phyloP scores from a whole-genome alignment of 2,113 vertebrate genomes.

The Columbina picui region DNA sequence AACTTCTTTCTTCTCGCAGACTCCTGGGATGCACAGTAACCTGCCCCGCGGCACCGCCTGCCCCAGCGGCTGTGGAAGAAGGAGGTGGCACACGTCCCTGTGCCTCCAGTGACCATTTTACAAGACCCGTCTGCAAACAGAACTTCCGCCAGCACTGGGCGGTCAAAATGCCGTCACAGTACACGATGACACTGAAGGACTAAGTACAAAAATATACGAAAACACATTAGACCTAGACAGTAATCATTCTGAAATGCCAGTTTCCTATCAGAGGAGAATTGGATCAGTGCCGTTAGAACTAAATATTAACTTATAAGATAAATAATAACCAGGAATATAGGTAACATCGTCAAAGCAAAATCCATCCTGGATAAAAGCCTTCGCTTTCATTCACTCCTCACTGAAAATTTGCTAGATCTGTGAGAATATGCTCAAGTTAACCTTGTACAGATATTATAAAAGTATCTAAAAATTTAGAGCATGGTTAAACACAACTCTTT shows the following conservation, averaged over 20 bases:
- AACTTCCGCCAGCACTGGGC: fast-evolving
- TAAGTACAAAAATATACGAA: conserved; percentile 31
- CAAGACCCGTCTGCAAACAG: neutral
- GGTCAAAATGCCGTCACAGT: neutral
- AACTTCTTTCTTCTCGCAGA: neutral
- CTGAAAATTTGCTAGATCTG: neutral
- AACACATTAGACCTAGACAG: conserved; percentile 25
- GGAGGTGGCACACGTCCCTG: neutral
- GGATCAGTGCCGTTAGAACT: conserved; percentile 55
- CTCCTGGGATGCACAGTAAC: neutral
- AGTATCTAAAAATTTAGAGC: neutral
- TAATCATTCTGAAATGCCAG: conserved; percentile 53
- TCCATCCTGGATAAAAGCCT: neutral
- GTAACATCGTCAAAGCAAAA: neutral
- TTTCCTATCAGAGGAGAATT: conserved; percentile 55
- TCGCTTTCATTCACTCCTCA: neutral
- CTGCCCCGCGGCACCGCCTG: fast-evolving
- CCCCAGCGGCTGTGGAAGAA: neutral
- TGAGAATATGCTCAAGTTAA: neutral
- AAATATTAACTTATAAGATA: conserved; percentile 71
- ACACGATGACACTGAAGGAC: neutral
- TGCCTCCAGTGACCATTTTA: neutral
- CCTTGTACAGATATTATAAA: neutral
- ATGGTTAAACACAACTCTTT: neutral
- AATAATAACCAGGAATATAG: conserved; percentile 65